These are phyloP conservation scores for Syncerus caffer DNA, from an alignment of 2,797 vertebrate genomes.

Conservation along the genomic window DNA sequence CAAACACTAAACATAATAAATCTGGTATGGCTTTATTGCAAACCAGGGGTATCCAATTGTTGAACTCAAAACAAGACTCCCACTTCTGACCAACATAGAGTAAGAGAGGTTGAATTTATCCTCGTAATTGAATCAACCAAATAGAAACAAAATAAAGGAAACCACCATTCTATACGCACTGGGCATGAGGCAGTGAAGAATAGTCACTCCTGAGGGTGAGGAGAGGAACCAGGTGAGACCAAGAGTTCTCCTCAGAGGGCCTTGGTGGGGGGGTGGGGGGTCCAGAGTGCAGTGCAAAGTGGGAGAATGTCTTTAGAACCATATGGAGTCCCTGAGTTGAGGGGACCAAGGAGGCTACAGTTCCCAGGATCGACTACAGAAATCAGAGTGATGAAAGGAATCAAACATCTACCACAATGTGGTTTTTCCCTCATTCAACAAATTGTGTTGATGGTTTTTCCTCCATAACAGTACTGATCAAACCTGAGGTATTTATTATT, in stretches of 20 bases:
- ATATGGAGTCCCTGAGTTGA: accelerated
- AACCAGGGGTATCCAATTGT: background rate
- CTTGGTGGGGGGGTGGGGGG: too few relatives aligned
- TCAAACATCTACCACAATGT: background rate
- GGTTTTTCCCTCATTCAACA: background rate
- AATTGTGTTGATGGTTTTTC: background rate
- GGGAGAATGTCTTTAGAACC: background rate
- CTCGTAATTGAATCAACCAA: background rate
- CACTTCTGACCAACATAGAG: background rate
- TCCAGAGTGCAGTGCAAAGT: background rate
- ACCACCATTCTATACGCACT: background rate
- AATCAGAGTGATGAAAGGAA: background rate
- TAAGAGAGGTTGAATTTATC: background rate
- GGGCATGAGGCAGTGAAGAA: background rate
- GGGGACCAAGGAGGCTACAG: background rate
- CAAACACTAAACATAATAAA: background rate
- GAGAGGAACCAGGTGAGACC: background rate
- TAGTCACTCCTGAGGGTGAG: background rate
- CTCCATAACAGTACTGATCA: background rate
- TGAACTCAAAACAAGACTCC: constrained; percentile 11
- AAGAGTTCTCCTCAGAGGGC: too few relatives aligned
- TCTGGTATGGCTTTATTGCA: background rate
- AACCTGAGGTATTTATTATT: background rate
- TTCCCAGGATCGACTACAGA: background rate
- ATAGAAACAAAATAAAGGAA: background rate